A percentile compares a stretch with the other conserved stretches of the same genome.
Conservation (phyloP, 37 sponge, comb jelly and placozoan genomes). For the Axinella damicornis region DNA sequence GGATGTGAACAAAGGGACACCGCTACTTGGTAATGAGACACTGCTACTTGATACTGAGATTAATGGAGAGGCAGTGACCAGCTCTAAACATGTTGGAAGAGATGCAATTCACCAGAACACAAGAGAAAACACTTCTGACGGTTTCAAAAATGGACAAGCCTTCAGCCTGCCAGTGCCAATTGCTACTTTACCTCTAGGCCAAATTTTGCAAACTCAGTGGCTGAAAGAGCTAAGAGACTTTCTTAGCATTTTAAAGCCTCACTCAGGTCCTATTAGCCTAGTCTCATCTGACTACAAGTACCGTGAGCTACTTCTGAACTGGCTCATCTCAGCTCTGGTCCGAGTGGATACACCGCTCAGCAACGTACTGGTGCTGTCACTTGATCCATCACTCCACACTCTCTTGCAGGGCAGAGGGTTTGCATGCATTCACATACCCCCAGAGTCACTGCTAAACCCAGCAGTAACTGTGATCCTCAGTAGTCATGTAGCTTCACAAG, state of each 20-base stretch:
- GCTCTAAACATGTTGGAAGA: too few relatives aligned
- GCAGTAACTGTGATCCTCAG: not conserved
- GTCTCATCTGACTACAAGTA: conserved; percentile 2
- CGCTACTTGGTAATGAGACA: too few relatives aligned
- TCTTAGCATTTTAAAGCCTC: not conserved
- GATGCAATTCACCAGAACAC: too few relatives aligned
- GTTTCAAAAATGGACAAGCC: not conserved
- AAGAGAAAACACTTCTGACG: too few relatives aligned
- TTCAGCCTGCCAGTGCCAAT: conserved; percentile 13
- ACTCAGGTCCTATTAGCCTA: not conserved
- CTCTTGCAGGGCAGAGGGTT: not conserved
- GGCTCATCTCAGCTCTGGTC: conserved; percentile 5
- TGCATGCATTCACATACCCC: not conserved
- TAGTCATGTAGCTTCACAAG: conserved; percentile 1
- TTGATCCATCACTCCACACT: conserved; percentile 6
- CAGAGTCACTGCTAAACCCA: not conserved
- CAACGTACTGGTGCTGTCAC: conserved; percentile 16
- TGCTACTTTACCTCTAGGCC: conserved; percentile 1
- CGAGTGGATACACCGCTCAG: conserved; percentile 4
- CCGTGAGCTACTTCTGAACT: conserved; percentile 31
- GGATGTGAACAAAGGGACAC: too few relatives aligned
- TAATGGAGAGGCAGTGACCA: too few relatives aligned
- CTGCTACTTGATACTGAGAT: too few relatives aligned
- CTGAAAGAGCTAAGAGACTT: not conserved
- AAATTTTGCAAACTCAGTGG: conserved; percentile 2